Evolutionary conservation across 64 coral and sea anemone species (phyloP), one percentile per base, ranked within the genome.

Genomic region (Acropora tenuis): DNA sequence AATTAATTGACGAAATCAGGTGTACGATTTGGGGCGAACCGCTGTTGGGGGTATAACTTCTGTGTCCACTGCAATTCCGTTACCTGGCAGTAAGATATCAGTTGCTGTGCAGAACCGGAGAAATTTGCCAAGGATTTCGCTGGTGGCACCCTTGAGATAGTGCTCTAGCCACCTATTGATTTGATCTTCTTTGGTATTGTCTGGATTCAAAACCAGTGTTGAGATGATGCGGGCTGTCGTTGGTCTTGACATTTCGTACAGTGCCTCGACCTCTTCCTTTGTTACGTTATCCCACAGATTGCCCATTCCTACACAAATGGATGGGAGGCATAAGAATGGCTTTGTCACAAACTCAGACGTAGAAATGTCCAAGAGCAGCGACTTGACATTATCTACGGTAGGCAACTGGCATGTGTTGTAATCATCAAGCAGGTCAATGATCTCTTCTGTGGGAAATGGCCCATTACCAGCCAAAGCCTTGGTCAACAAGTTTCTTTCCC

Each of bases 371-470:
- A 79, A 18, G 0, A 94, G 17, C 6, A 94, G 16, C 11, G 41
- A 46, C 46, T 49, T 73, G 5, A 94, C 18, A 40, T 90, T 94
- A 8, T 47, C 74, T 72, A 45, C n/a, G 5, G 93, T 86, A 13
- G 88, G 88, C 5, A 90, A 79, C 74, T 73, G 74, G 43, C 67
- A 43, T 30, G 80, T 50, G 60, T 86, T 61, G 18, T 90, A 87
- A 78, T 94, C 93, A 47, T 86, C 80, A 20, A 94, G 63, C 3
- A 94, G 5, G 19, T 90, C 88, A 48, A 80, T 80, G 6, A 94
- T 76, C 5, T 80, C 93, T 40, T 78, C 52, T 2, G 43, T 66
- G 12, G 93, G 75, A 61, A 87, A 74, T 46, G 80, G 4, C 5
- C 20, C 69, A 41, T 77, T 46, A 76, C 79, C 86, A 48, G 48